A percentile compares a stretch with the other conserved stretches of the same genome.
Evolutionary conservation across 1,140 invertebrate genomes (phyloP).

Genomic region (Octopus bimaculoides): DNA sequence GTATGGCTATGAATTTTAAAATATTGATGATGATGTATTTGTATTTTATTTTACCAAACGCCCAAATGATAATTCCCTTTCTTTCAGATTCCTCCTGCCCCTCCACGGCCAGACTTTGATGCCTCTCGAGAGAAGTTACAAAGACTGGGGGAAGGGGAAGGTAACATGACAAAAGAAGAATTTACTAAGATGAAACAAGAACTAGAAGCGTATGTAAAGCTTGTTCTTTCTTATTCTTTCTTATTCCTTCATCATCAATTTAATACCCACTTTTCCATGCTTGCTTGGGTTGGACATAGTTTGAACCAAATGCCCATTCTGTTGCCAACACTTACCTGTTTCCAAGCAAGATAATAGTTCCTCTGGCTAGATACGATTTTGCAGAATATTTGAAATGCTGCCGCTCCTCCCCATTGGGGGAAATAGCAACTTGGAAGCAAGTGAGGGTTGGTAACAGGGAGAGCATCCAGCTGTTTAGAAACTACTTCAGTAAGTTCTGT

Average conservation of each 20-base stretch:
- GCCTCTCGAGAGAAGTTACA: slow-evolving; percentile 97
- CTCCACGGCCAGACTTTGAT: slow-evolving; percentile 97
- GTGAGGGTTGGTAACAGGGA: no score
- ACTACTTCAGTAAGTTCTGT: no score
- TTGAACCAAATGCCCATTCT: background rate
- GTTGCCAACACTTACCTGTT: background rate
- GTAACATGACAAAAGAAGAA: slow-evolving; percentile 97
- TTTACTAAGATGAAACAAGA: slow-evolving; percentile 99
- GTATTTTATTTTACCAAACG: no score
- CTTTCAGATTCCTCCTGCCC: slow-evolving; percentile 92
- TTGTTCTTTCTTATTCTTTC: background rate
- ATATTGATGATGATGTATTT: no score
- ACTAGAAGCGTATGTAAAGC: slow-evolving; percentile 85
- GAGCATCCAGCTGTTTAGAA: no score
- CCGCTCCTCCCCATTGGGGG: no score
- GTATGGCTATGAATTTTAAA: no score
- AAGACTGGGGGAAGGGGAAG: slow-evolving; percentile 95
- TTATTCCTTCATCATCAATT: background rate
- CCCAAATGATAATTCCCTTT: background rate
- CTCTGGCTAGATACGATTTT: no score
- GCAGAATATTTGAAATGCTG: no score
- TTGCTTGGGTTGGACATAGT: background rate
- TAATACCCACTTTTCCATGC: background rate
- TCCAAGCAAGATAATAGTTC: no score
- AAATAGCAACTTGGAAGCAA: no score